Conservation (phyloP, 1,140 invertebrate genomes). For the Pachypeltis micranthus region DNA sequence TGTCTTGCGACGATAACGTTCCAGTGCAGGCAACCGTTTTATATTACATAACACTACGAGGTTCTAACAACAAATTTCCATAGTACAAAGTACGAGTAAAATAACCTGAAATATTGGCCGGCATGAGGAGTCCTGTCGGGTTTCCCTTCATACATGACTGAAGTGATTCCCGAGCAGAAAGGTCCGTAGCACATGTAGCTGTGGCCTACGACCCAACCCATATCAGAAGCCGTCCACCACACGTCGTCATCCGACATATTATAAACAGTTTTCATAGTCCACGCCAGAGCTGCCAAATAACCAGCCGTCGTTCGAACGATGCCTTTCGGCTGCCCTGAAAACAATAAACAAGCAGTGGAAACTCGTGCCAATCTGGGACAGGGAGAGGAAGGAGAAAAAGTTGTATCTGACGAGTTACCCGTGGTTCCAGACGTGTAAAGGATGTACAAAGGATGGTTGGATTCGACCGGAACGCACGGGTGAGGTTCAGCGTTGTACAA, state of each 20-base stretch:
- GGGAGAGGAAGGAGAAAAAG: no score
- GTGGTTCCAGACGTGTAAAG: constrained; percentile 89
- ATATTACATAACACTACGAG: no score
- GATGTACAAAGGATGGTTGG: constrained; percentile 82
- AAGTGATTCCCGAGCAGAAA: constrained; percentile 65
- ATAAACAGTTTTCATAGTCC: constrained; percentile 74
- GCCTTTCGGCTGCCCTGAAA: constrained; percentile 64
- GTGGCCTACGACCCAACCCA: constrained; percentile 90
- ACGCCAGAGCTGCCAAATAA: constrained; percentile 70
- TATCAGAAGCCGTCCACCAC: constrained; percentile 86
- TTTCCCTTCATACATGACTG: constrained; percentile 88
- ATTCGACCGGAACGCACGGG: constrained; percentile 71
- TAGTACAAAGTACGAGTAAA: no score
- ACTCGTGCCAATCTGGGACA: no score
- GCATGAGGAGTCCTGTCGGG: constrained; percentile 85
- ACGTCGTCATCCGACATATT: constrained; percentile 66
- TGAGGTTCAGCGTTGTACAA: constrained; percentile 48
- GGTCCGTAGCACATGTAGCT: constrained; percentile 90
- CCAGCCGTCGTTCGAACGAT: constrained; percentile 74
- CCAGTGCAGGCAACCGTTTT: no score
- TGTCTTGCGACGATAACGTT: no score
- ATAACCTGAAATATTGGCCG: constrained; percentile 80
- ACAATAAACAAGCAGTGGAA: no score
- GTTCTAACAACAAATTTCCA: no score
- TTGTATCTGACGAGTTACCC: constrained; percentile 35